Base-by-base conservation (phyloP, 2,113 vertebrate genomes). In the Sinocyclocheilus rhinocerous region DNA sequence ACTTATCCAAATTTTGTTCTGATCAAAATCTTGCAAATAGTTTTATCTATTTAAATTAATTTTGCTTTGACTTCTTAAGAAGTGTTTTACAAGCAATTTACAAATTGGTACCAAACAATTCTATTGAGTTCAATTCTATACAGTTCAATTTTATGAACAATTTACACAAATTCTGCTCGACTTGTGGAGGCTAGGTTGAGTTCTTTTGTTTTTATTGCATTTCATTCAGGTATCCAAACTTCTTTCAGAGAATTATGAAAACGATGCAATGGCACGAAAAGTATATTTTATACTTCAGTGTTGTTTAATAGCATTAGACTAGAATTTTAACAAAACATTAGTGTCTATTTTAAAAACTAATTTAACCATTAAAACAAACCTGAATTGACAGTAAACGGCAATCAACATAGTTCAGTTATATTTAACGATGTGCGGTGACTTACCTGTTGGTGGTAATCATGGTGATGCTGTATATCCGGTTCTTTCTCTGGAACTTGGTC, bases 401-500 rank as follows among this genome's bases (percentile, higher is more conserved):
- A 22, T 45, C 20, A 39, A 13, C 20, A 4, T 45, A 6, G 10
- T 22, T 42, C 36, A 6, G 6, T 36, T 1, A 52, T 10, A 33
- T 33, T 15, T 3, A 55, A 18, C 2, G 4, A 5, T 4, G 29
- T 61, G 24, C 1, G 33, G 22, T 26, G 1, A 5, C 69, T 67
- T 33, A 91, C 91, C 86, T 91, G 89, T 73, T 89, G 90, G 12
- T 77, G 77, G 39, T 69, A 77, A 65, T 95, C 92, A 84, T 93
- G 90, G 39, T 94, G 95, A 89, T 75, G 72, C 39, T 0, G 3
- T 0, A 93, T 61, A 76, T 91, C 88, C 77, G 83, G 1, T 33
- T 90, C 88, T 2, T 91, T 88, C 80, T 95, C 95, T 57, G 96
- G 94, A 85, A 96, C 89, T 89, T 97, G 96, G 85, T 95, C 95